These are phyloP conservation scores for Pollicipes pollicipes DNA, from an alignment of 1,140 invertebrate genomes.

Conservation along the genomic window DNA sequence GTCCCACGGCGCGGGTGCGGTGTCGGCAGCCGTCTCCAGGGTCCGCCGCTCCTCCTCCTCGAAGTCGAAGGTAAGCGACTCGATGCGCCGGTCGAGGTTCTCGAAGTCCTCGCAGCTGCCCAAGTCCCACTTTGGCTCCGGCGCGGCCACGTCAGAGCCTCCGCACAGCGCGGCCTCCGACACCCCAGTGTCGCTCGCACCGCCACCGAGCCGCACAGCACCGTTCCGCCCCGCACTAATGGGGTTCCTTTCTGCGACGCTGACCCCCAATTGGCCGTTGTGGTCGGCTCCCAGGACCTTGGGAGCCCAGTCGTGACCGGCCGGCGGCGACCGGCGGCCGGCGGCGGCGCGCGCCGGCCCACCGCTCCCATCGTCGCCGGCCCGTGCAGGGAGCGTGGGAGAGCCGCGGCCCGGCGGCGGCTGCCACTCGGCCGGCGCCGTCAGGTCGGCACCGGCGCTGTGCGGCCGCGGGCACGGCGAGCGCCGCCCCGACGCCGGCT, in stretches of 20 bases:
- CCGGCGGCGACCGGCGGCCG: too few species aligned
- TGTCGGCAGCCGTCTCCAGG: not conserved
- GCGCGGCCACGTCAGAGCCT: too few species aligned
- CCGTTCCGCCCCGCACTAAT: not conserved
- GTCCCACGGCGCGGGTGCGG: not conserved
- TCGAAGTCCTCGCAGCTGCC: conserved; percentile 3
- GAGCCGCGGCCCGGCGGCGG: too few species aligned
- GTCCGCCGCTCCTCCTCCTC: not conserved
- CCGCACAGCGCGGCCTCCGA: not conserved
- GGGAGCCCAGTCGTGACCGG: not conserved
- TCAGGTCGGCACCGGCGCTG: not conserved
- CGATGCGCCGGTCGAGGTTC: conserved; percentile 4
- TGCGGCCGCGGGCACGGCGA: not conserved
- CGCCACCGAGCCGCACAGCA: too few species aligned
- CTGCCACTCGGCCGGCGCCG: too few species aligned
- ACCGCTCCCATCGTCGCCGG: not conserved
- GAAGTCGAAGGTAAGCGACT: not conserved
- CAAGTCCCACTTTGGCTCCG: not conserved
- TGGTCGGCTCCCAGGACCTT: not conserved
- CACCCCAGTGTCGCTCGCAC: not conserved
- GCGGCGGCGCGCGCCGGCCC: too few species aligned
- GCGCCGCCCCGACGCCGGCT: too few species aligned
- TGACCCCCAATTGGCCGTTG: not conserved
- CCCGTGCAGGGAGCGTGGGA: not conserved
- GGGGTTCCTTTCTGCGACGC: not conserved